Percentiles rank a stretch among this genome's conserved stretches.
These are phyloP conservation scores for Protomyctophum bolini DNA, from an alignment of 2,113 vertebrate genomes.

Conservation along the genomic window DNA sequence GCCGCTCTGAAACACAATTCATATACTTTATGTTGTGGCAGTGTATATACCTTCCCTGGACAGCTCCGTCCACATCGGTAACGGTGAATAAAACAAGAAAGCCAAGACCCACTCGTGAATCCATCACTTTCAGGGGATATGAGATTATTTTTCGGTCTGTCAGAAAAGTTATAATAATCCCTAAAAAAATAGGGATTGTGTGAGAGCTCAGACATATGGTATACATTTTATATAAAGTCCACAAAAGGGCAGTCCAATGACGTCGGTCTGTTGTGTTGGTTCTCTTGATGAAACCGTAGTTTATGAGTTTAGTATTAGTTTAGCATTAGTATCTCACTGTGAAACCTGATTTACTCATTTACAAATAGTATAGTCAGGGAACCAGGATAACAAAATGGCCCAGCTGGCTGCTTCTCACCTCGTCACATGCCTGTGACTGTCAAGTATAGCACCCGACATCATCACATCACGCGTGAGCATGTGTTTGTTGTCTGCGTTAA, in stretches of 20 bases:
- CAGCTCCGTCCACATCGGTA: not conserved
- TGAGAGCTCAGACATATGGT: too few relatives aligned
- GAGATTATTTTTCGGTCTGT: not conserved
- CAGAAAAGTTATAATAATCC: not conserved
- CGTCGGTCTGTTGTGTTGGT: not conserved
- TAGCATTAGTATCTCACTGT: too few relatives aligned
- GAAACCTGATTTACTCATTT: too few relatives aligned
- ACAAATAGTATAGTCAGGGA: too few relatives aligned
- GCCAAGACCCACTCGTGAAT: too few relatives aligned
- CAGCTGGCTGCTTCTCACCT: slow-evolving; percentile 13
- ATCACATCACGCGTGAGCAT: too few relatives aligned
- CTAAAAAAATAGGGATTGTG: too few relatives aligned
- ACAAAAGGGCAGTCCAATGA: not conserved
- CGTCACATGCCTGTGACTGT: slow-evolving; percentile 18
- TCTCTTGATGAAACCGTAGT: not conserved
- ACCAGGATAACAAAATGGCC: not conserved
- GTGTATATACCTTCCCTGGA: not conserved
- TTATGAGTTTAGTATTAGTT: too few relatives aligned
- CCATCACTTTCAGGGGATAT: too few relatives aligned
- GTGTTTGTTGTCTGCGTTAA: not conserved
- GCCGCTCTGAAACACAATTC: not conserved
- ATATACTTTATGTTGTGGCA: not conserved
- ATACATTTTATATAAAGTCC: too few relatives aligned
- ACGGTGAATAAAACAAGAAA: not conserved
- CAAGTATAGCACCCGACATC: slow-evolving; percentile 19